A percentile compares a stretch with the other conserved stretches of the same genome.
Conservation (phyloP, 2,797 vertebrate species). For the Sebastiscus tertius region DNA sequence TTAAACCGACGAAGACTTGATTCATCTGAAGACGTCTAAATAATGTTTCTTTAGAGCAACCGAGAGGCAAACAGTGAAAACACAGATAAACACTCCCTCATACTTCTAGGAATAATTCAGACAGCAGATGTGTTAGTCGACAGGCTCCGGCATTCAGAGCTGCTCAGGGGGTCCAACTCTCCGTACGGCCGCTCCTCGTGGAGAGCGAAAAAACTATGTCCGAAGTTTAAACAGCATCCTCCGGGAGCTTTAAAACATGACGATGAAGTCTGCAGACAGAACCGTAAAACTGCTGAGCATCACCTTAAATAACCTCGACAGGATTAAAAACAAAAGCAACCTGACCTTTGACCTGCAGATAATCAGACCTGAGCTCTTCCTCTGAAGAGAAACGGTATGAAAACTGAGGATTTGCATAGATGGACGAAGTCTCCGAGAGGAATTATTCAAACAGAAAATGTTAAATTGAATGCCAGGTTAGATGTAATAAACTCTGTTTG, state of each 20-base stretch:
- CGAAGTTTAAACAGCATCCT: not conserved
- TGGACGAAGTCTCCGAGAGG: not conserved
- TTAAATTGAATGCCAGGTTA: not conserved
- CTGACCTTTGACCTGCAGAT: not conserved
- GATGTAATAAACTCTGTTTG: not conserved
- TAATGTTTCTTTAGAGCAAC: not conserved
- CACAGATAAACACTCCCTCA: not conserved
- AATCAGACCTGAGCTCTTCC: not conserved
- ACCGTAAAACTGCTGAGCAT: not conserved
- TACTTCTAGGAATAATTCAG: not conserved
- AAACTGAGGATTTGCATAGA: not conserved
- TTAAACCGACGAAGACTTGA: not conserved
- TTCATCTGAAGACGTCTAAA: not conserved
- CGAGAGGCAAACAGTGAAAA: not conserved
- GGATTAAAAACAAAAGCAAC: not conserved
- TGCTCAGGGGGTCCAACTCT: not conserved
- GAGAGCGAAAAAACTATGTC: not conserved
- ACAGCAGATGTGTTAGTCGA: conserved; percentile 20
- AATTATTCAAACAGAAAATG: not conserved
- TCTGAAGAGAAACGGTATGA: not conserved
- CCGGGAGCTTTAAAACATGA: not conserved
- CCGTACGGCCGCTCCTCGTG: not conserved
- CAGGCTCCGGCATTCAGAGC: not conserved
- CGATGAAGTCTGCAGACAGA: not conserved
- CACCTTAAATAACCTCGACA: conserved; percentile 1